phyloP scores from a whole-genome alignment of 1,140 invertebrate genomes.

The Triops longicaudatus region DNA sequence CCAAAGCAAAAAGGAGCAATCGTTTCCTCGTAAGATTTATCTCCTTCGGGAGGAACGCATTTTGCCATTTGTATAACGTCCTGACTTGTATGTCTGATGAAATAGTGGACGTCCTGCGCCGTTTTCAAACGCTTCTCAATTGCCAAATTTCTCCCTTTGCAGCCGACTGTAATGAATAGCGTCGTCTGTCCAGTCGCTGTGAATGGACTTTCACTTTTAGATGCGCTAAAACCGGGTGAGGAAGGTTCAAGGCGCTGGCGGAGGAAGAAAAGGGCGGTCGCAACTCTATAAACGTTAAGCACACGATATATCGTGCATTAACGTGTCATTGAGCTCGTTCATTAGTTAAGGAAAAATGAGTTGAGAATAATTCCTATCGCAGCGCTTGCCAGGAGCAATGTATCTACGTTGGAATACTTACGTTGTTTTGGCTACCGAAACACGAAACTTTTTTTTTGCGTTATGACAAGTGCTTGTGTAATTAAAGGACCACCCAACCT shows the following conservation, averaged over 20 bases:
- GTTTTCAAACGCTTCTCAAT: not conserved
- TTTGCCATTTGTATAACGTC: not conserved
- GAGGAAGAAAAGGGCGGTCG: not conserved
- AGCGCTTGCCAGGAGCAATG: not conserved
- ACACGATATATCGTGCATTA: not conserved
- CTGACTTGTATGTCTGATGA: not conserved
- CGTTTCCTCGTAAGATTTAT: not conserved
- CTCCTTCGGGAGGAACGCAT: not conserved
- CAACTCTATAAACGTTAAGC: no score
- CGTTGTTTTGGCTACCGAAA: not conserved
- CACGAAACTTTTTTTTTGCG: not conserved
- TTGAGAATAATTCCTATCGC: not conserved
- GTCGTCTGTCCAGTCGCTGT: not conserved
- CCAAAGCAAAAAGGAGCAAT: not conserved
- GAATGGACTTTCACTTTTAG: not conserved
- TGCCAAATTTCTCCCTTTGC: not conserved
- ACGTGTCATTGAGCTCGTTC: constrained; percentile 14
- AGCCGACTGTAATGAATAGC: constrained; percentile 7
- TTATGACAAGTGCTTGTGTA: no score
- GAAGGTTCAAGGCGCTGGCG: not conserved
- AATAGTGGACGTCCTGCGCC: not conserved
- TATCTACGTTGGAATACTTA: not conserved
- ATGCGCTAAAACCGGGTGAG: not conserved
- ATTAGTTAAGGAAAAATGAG: not conserved
- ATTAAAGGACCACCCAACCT: no score